Conservation (phyloP, 2,113 vertebrate genomes). For the Megalops atlanticus region DNA sequence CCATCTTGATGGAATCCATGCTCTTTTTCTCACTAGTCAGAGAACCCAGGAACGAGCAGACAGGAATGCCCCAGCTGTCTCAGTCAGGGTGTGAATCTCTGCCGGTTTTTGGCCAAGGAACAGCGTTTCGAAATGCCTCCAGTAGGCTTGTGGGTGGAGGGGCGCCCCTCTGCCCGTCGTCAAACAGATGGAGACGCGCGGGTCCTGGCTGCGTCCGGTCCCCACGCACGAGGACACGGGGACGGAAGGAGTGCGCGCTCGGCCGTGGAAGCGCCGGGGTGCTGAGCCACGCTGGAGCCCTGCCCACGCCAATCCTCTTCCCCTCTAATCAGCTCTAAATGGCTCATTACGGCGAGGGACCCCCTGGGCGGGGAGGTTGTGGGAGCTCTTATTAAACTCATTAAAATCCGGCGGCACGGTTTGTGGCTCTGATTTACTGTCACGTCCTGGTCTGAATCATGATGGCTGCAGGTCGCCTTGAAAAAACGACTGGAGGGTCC, state of each 20-base stretch:
- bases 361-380: not conserved
- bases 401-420: not conserved
- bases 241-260: no score
- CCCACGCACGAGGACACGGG: not conserved
- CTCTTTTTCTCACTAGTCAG: not conserved
- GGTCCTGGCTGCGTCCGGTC: not conserved
- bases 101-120: not conserved
- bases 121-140: not conserved
- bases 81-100: constrained; percentile 3
- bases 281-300: no score
- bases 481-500: not conserved
- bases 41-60: not conserved
- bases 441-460: not conserved
- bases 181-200: not conserved
- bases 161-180: not conserved
- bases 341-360: not conserved
- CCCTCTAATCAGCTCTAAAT: constrained; percentile 1
- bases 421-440: not conserved
- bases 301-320: not conserved
- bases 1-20: not conserved
- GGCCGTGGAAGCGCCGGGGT: no score
- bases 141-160: not conserved
- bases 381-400: constrained; percentile 1
- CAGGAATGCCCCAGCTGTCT: not conserved
- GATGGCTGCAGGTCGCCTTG: not conserved